phyloP scores from a whole-genome alignment of 1,140 invertebrate genomes.

The Drosophila kepulauana region DNA sequence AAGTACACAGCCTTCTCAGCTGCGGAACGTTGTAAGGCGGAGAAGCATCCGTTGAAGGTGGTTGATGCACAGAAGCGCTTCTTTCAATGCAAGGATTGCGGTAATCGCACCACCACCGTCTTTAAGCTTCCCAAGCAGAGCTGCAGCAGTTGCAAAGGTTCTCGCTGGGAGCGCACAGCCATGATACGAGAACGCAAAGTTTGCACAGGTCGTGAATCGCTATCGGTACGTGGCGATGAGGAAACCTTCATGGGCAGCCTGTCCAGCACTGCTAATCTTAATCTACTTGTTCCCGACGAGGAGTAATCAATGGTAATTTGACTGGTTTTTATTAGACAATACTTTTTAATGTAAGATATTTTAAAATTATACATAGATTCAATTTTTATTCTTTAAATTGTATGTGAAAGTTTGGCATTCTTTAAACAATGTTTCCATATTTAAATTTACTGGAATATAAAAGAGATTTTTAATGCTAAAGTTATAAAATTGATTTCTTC shows the following conservation, averaged over 20 bases:
- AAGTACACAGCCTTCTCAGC: conserved; percentile 95
- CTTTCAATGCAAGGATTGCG: conserved; percentile 95
- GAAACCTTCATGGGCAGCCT: conserved; percentile 89
- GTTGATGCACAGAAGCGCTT: conserved; percentile 94
- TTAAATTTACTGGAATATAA: too few species aligned
- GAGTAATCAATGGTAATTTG: conserved; percentile 32
- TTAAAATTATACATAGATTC: too few species aligned
- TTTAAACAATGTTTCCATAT: too few species aligned
- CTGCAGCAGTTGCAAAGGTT: conserved; percentile 92
- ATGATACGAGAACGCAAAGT: conserved; percentile 92
- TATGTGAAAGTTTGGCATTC: too few species aligned
- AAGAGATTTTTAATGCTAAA: too few species aligned
- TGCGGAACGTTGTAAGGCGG: conserved; percentile 92
- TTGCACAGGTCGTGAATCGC: conserved; percentile 84
- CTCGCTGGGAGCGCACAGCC: conserved; percentile 90
- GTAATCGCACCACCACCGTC: conserved; percentile 91
- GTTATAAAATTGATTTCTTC: too few species aligned
- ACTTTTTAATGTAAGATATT: too few species aligned
- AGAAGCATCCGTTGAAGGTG: conserved; percentile 91
- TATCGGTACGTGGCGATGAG: conserved; percentile 91
- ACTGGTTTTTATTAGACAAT: too few species aligned
- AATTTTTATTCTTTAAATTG: too few species aligned
- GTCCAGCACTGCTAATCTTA: conserved; percentile 87
- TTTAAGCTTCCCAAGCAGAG: conserved; percentile 91
- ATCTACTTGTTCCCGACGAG: conserved; percentile 88